Percentiles rank a stretch among this genome's conserved stretches.
These are phyloP conservation scores for Procavia capensis DNA, from an alignment of 2,113 vertebrate species.

Conservation along the genomic window DNA sequence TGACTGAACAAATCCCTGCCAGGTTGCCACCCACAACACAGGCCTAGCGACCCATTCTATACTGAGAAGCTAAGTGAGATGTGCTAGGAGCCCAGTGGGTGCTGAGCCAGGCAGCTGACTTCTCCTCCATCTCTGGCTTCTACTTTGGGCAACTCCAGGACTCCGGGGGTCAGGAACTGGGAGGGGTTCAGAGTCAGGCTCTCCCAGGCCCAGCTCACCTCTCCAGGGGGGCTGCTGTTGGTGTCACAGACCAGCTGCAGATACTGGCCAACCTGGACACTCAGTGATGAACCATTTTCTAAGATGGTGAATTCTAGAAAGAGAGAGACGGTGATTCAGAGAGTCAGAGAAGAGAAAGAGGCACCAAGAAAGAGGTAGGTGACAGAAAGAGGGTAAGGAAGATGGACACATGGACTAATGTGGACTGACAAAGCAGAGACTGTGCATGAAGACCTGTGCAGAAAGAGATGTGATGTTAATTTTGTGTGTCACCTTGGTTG, in stretches of 20 bases:
- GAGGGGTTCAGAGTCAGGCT: too few relatives aligned
- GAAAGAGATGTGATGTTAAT: background rate
- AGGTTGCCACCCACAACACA: too few relatives aligned
- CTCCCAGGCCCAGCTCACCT: background rate
- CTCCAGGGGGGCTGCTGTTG: background rate
- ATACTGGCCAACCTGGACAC: background rate
- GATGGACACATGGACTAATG: background rate
- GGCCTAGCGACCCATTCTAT: background rate
- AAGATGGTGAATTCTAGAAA: background rate
- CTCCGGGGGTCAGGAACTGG: background rate
- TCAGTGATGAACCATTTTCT: background rate
- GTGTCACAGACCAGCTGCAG: background rate
- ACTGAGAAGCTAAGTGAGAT: background rate
- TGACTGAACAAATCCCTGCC: too few relatives aligned
- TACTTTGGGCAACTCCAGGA: rapidly evolving
- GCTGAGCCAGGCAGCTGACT: background rate
- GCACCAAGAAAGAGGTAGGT: background rate
- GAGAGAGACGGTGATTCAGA: background rate
- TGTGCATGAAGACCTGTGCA: background rate
- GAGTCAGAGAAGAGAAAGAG: background rate
- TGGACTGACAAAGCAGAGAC: background rate
- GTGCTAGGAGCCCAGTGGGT: background rate
- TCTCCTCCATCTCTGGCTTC: background rate
- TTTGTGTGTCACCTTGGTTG: background rate
- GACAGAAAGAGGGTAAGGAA: background rate